Base-by-base conservation (phyloP, 2,888 invertebrate species). In the Colostygia pectinataria region DNA sequence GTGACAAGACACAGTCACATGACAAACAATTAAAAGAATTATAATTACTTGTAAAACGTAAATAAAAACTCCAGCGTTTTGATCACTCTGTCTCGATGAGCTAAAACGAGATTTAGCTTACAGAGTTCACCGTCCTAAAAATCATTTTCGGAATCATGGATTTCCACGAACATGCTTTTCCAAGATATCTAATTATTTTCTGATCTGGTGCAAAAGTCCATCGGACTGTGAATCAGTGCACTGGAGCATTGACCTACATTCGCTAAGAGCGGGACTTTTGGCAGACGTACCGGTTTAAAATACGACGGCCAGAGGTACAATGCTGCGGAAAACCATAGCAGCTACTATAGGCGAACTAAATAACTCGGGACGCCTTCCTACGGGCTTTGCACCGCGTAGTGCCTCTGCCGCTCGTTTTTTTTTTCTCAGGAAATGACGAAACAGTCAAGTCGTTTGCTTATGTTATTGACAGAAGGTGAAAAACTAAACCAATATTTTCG, bases 161-260 rank as follows among this genome's bases (percentile, higher is more conserved):
- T 28, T 27, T 37, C 36, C 24, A 20, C 29, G 28, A 46, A 44
- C 15, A 36, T 34, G 32, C 9, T 29, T 50, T 48, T 50, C 39
- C 49, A 25, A 14, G 51, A 49, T 37, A 38, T 24, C 53, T 46
- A 49, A 60, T 53, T 36, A 54, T 57, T 47, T 60, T 53, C 40
- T 31, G 37, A 59, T 48, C 32, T 52, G 48, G 39, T 53, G 46
- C 50, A 41, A 50, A 53, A 56, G 39, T 55, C 45, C 64, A 66
- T 33, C 33, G 48, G 55, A 48, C 42, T 56, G 59, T 67, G 72
- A 74, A 67, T 75, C 70, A 67, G 59, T 49, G 56, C 62, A 67
- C 82, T 85, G 84, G 88, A 86, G 81, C 88, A 88, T 86, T 88
- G 88, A 87, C 88, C 88, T 65, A 89, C 64, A 80, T 87, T 79